Percentiles rank a stretch among this genome's conserved stretches.
Conservation (phyloP, 2,888 invertebrate genomes). For the Drosophila atroscutellata region DNA sequence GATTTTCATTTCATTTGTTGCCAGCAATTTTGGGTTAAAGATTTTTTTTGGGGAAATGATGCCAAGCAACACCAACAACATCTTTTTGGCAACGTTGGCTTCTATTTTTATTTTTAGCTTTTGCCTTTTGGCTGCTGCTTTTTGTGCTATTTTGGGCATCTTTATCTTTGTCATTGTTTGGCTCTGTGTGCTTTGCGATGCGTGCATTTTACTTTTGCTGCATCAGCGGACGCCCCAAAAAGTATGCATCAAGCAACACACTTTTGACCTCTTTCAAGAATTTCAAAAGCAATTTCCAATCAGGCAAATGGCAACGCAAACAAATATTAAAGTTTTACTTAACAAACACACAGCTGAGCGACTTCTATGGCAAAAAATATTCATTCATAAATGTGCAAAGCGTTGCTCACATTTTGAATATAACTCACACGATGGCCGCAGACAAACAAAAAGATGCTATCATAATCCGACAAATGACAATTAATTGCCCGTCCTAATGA, state of each 20-base stretch:
- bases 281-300: conserved; percentile 39
- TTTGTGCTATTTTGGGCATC: background rate
- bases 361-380: conserved; percentile 1
- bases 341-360: background rate
- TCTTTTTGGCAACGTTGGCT: conserved; percentile 3
- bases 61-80: conserved; percentile 25
- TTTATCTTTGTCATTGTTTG: conserved; percentile 1
- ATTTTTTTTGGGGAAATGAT: conserved; percentile 32
- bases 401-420: background rate
- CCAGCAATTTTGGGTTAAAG: conserved; percentile 40
- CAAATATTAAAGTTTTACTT: conserved; percentile 7
- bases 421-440: conserved; percentile 2
- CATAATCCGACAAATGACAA: conserved; percentile 74
- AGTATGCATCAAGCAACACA: conserved; percentile 23
- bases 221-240: conserved; percentile 34
- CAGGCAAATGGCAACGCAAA: conserved; percentile 39
- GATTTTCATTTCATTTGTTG: conserved; percentile 79
- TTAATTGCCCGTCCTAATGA: conserved; percentile 73
- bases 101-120: background rate
- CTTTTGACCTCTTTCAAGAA: conserved; percentile 20
- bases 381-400: conserved; percentile 53
- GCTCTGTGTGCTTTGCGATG: conserved; percentile 25
- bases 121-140: background rate
- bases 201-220: conserved; percentile 42
- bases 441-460: conserved; percentile 3